Evolutionary conservation across 2,113 vertebrate species (phyloP), one percentile per base, ranked within the genome.

Genomic region (Plecturocebus donacophilus): DNA sequence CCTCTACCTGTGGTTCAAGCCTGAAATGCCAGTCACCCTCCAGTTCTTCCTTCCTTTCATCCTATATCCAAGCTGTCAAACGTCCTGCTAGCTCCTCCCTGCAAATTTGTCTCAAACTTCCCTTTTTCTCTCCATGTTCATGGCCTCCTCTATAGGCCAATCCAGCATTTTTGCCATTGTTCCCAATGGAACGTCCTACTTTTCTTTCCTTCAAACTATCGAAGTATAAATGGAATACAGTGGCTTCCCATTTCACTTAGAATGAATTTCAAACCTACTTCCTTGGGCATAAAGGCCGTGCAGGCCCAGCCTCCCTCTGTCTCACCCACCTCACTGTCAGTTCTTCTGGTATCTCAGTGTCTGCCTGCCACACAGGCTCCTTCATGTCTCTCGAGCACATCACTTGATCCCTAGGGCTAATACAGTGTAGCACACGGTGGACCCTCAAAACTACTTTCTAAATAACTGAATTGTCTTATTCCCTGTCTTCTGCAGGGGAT

Each of bases 241-340:
- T 8, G 5, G 38, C 16, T 13, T 56, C 5, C 56, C 20, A 19
- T 27, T 64, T 73, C 10, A 17, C n/a, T 38, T 54, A 25, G 68
- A 58, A 66, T 35, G 66, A 47, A 23, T 25, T 76, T 49, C 45
- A 76, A 9, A 52, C 4, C 52, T 52, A 81, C 11, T 64, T 81
- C 54, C 35, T 52, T 23, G 66, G 58, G 68, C 2, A 8, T 17
- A 13, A 80, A 40, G 64, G 35, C 16, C 42, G 2, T 1, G 20
- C 23, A 11, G 0, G 27, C n/a, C 3, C 17, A 32, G 23, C 32
- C 7, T 21, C 58, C 40, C 1, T 19, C 35, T 19, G 42, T 2
- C 49, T 13, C 8, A 6, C 38, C 23, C 17, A 23, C 56, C 19
- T 42, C n/a, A 12, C 42, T 14, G 0, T 11, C 64, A 14, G 5